Base-by-base conservation (phyloP, 2,888 invertebrate genomes). In the Drymonia ruficornis region DNA sequence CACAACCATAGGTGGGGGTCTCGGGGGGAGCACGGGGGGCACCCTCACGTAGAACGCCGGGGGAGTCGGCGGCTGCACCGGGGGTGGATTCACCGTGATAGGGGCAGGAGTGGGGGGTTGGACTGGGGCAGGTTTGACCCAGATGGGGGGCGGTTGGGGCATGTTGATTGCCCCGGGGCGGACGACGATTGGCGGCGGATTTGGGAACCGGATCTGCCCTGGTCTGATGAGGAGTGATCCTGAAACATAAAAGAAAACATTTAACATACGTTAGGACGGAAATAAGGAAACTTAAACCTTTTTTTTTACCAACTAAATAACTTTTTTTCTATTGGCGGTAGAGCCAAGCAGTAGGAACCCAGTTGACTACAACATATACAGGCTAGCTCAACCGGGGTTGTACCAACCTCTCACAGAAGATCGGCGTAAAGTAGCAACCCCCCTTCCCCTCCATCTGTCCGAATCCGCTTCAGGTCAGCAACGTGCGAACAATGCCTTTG, bases 141-240 rank as follows among this genome's bases (percentile, higher is more conserved):
- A 83, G 16, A 89, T 81, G 1, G 71, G 59, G 0, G 83, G 76
- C 0, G 83, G 85, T 1, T 63, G 59, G 0, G 86, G 81, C 4
- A 78, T 70, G 11, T 60, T 69, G 46, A 87, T 76, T 13, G 67
- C 58, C 1, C 87, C 87, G 0, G 87, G 87, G 0, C 80, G 74
- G 12, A 87, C 83, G 16, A 82, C 50, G 34, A 88, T 86, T 0
- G 87, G 83, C 0, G 75, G 61, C 1, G 81, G 81, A 0, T 55
- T 49, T 0, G 76, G 84, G 71, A 87, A 88, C 13, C 81, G 71
- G n/a, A 89, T 76, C 48, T 76, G 73, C 0, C 89, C 89, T 2
- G 89, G 89, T 23, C 76, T 80, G 15, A 89, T 74, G 36, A 87
- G 53, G 18, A 87, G 54, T 18, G 80, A 67, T 7, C 87, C 89